Conservation (phyloP, 2,888 invertebrate genomes). For the Agriotes lineatus region DNA sequence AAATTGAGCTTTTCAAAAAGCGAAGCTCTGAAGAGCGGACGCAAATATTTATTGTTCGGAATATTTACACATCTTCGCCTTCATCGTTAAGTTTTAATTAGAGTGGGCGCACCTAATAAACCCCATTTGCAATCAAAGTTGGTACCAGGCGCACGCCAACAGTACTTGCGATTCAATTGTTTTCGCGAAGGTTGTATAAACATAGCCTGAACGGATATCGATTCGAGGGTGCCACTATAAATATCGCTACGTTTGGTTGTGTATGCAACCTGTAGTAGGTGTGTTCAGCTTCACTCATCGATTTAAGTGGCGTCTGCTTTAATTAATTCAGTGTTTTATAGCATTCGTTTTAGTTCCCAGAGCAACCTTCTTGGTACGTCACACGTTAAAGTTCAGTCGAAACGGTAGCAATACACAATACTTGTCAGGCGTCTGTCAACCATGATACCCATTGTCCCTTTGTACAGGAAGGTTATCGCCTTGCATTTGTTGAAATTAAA, state of each 20-base stretch:
- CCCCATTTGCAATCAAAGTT: conserved; percentile 6
- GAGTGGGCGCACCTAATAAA: neutral
- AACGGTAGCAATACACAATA: conserved; percentile 6
- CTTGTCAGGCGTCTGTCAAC: conserved; percentile 6
- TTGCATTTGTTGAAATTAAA: conserved; percentile 19
- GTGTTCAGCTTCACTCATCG: neutral
- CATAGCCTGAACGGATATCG: conserved; percentile 8
- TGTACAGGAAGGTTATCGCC: conserved; percentile 12
- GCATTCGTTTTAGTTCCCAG: neutral
- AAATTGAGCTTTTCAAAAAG: no score
- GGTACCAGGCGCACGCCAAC: neutral
- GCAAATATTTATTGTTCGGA: no score
- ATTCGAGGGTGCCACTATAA: conserved; percentile 10
- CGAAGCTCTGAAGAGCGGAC: no score
- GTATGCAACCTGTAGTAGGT: neutral
- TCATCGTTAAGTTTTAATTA: neutral
- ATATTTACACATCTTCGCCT: no score
- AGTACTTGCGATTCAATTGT: neutral
- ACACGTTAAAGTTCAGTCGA: neutral
- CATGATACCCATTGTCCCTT: conserved; percentile 18
- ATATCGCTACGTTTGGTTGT: neutral
- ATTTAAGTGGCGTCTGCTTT: neutral
- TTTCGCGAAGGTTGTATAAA: conserved; percentile 9
- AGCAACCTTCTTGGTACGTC: neutral
- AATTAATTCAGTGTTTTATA: neutral